Conservation (phyloP, 2,113 vertebrate genomes). For the Cinclus mexicanus region DNA sequence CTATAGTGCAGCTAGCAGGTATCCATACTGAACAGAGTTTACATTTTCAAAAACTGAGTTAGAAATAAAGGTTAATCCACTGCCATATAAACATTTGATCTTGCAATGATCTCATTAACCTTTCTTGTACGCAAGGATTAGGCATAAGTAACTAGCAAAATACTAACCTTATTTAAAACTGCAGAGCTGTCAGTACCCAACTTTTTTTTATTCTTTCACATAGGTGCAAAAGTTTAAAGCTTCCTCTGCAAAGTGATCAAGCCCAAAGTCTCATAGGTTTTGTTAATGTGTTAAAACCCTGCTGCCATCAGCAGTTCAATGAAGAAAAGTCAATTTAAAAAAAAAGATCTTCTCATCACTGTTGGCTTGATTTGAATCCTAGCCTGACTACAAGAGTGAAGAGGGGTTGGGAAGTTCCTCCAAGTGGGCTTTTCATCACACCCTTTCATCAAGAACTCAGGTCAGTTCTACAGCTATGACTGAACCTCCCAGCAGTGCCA, state of each 20-base stretch:
- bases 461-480: background rate
- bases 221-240: background rate
- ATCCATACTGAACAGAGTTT: constrained; percentile 5
- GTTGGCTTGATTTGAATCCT: background rate
- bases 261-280: background rate
- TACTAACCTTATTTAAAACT: constrained; percentile 17
- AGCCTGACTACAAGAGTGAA: background rate
- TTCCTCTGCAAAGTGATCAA: background rate
- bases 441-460: background rate
- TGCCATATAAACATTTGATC: constrained; percentile 53
- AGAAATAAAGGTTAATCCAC: constrained; percentile 63
- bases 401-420: background rate
- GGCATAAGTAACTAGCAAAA: constrained; percentile 15
- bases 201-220: background rate
- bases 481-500: background rate
- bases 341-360: background rate
- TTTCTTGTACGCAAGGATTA: background rate
- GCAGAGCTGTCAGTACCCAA: background rate
- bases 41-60: background rate
- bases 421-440: background rate
- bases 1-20: background rate
- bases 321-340: background rate
- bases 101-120: constrained; percentile 64
- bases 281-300: background rate
- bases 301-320: background rate